Evolutionary conservation across 2,888 invertebrate genomes (phyloP), one percentile per base, ranked within the genome.

Genomic region (Sepiola atlantica): DNA sequence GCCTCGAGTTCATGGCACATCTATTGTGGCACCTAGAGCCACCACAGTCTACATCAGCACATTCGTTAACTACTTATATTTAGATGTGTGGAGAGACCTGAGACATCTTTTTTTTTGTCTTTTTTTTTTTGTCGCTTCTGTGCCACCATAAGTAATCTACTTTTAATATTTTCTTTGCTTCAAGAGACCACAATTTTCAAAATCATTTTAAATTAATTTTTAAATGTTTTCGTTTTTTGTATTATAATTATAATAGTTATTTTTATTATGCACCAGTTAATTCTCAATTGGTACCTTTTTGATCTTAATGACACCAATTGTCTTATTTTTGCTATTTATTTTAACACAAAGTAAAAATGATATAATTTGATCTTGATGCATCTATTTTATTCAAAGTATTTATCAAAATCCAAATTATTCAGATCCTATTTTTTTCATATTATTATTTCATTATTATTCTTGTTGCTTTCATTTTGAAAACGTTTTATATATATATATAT

Each of bases 11-110:
- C 92, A 96, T 96, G 94, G 96, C 96, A 2, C 96, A 96, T 95
- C 94, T 96, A 92, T 95, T 96, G 18, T 96, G 96, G 96, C 96
- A 96, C 94, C 94, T 96, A 54, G 96, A 96, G 92, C 96, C 96
- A 18, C 92, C 92, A 45, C 45, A 45, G 92, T 92, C 92, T 54
- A 54, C 92, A 92, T 92, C 45, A 92, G 92, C 92, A 28, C 45
- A 92, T 92, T 54, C 24, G 35, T 54, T 32, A 92, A 54, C 32
- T 92, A 45, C 77, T 77, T 77, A n/a, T 77, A 32, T 92, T 92
- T 92, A 92, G 45, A 45, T 92, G 28, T 92, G 35, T 92, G 54
- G 45, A 92, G 92, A n/a, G 54, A 35, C 35, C 45, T 35, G 35
- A 24, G 35, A 92, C 45, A 45, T 35, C 16, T 35, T 45, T 45